Evolutionary conservation across 2,888 invertebrate genomes (phyloP).

Genomic region (Teinopalpus imperialis): DNA sequence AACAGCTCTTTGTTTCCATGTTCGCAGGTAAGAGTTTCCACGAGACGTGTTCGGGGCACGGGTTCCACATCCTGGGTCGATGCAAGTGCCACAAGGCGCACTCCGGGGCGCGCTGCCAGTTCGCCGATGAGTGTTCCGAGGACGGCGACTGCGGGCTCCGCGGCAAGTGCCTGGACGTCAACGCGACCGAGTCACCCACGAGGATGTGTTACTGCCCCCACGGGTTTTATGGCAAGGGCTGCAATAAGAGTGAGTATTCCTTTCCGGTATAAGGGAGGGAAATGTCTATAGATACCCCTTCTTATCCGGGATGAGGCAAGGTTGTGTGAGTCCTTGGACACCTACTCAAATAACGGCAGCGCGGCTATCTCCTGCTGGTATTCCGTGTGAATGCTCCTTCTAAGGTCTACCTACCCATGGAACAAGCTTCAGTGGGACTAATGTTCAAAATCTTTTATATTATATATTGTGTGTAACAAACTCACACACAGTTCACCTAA

Average conservation of each 20-base stretch:
- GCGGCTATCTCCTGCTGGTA: too few relatives aligned
- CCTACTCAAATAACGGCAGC: too few relatives aligned
- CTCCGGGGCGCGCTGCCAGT: conserved; percentile 93
- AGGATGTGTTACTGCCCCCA: conserved; percentile 94
- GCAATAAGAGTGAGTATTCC: conserved; percentile 89
- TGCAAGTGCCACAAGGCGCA: conserved; percentile 92
- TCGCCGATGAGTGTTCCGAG: conserved; percentile 92
- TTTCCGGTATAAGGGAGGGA: too few relatives aligned
- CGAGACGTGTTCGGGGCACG: conserved; percentile 93
- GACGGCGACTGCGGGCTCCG: conserved; percentile 93
- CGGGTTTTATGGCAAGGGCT: conserved; percentile 93
- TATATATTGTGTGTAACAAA: too few relatives aligned
- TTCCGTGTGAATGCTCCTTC: too few relatives aligned
- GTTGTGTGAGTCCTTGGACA: too few relatives aligned
- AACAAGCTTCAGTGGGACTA: too few relatives aligned
- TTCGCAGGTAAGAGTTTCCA: conserved; percentile 86
- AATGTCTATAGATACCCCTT: too few relatives aligned
- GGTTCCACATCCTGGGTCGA: conserved; percentile 88
- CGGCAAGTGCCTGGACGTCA: conserved; percentile 92
- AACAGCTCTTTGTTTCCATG: not conserved
- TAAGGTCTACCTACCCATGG: too few relatives aligned
- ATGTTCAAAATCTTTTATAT: too few relatives aligned
- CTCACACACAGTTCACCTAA: too few relatives aligned
- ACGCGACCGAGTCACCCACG: conserved; percentile 90
- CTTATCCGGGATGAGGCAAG: too few relatives aligned